Conservation (phyloP, 2,797 vertebrate species). For the Glyptemys insculpta region DNA sequence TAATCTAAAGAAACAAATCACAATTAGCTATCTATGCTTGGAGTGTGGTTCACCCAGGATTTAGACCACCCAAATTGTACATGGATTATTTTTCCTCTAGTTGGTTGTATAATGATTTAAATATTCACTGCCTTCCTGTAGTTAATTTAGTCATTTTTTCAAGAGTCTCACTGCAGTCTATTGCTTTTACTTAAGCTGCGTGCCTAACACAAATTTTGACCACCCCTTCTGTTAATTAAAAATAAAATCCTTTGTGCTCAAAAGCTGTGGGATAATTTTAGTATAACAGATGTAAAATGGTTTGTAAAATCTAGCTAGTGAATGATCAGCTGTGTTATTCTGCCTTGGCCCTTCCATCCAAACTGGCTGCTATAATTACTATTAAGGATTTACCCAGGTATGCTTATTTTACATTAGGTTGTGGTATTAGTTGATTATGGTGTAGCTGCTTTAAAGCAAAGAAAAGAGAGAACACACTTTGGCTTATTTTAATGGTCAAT, state of each 20-base stretch:
- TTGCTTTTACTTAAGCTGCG: neutral
- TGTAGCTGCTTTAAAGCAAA: neutral
- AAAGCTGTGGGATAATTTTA: neutral
- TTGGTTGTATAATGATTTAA: constrained; percentile 38
- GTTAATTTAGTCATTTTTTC: constrained; percentile 47
- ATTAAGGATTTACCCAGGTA: neutral
- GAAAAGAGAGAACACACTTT: no score
- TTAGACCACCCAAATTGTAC: constrained; percentile 37
- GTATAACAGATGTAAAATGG: neutral
- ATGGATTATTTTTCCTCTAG: constrained; percentile 29
- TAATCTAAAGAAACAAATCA: constrained; percentile 58
- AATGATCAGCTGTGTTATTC: neutral
- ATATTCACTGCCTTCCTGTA: constrained; percentile 46
- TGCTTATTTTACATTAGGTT: neutral
- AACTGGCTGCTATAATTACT: neutral
- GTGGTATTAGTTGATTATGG: fast-evolving
- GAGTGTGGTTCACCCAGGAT: constrained; percentile 8
- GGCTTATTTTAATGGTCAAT: neutral
- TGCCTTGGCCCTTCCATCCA: neutral
- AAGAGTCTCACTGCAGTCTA: neutral
- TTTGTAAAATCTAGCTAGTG: neutral
- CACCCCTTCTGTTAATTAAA: neutral
- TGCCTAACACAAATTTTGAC: neutral
- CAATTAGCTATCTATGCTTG: constrained; percentile 10
- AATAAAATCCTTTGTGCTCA: neutral